Evolutionary conservation across 2,888 invertebrate species (phyloP).

Genomic region (Acleris laterana): DNA sequence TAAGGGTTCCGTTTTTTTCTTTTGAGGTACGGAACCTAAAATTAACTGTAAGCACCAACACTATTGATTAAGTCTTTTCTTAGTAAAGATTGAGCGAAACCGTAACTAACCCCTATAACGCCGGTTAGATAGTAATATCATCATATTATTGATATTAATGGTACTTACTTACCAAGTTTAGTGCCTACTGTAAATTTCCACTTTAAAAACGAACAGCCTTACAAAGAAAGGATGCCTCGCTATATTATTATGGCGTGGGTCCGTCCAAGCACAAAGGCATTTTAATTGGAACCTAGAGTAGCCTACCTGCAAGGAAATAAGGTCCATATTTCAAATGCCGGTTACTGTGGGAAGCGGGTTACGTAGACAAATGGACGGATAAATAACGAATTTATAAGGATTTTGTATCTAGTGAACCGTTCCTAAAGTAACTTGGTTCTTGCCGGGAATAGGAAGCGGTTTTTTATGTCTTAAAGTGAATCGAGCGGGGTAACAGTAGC

Average conservation of each 20-base stretch:
- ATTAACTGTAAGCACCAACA: no score
- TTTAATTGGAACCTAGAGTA: slow-evolving; percentile 33
- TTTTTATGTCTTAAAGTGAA: slow-evolving; percentile 1
- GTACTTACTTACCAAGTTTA: no score
- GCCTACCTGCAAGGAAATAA: slow-evolving; percentile 25
- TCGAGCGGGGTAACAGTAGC: not conserved
- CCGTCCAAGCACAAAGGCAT: slow-evolving; percentile 33
- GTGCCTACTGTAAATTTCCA: slow-evolving; percentile 10
- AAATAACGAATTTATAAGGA: slow-evolving; percentile 37
- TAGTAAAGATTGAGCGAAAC: no score
- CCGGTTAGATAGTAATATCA: no score
- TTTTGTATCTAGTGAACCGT: slow-evolving; percentile 28
- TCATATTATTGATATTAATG: no score
- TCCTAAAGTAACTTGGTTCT: slow-evolving; percentile 27
- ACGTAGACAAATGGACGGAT: slow-evolving; percentile 35
- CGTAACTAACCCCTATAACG: no score
- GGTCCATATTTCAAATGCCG: slow-evolving; percentile 28
- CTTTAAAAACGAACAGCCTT: slow-evolving; percentile 7
- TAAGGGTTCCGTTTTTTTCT: no score
- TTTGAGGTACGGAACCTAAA: no score
- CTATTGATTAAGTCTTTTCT: no score
- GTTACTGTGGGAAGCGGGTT: slow-evolving; percentile 23
- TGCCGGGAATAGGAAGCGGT: slow-evolving; percentile 16
- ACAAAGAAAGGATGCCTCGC: slow-evolving; percentile 18
- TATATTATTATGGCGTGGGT: slow-evolving; percentile 16